These are phyloP conservation scores for Patella vulgata DNA, from an alignment of 1,140 invertebrate genomes.

Conservation along the genomic window DNA sequence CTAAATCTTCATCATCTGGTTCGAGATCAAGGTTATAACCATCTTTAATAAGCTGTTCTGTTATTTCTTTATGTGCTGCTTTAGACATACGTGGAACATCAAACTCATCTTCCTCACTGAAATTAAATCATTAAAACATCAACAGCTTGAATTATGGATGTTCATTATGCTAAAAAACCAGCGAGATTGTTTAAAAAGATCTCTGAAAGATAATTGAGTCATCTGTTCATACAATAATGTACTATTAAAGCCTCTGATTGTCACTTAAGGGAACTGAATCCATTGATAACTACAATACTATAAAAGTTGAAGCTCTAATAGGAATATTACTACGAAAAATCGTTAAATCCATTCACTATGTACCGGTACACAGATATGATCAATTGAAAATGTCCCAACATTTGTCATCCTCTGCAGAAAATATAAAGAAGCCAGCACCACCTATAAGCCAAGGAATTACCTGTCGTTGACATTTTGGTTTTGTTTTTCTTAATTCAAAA, in stretches of 20 bases:
- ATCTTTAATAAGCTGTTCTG: constrained; percentile 66
- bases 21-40: constrained; percentile 67
- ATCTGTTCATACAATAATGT: neutral
- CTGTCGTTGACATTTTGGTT: too few relatives aligned
- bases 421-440: too few relatives aligned
- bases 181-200: neutral
- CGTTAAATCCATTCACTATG: too few relatives aligned
- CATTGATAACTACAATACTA: neutral
- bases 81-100: constrained; percentile 54
- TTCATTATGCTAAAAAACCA: neutral
- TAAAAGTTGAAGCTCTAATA: neutral
- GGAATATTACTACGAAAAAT: too few relatives aligned
- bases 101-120: constrained; percentile 65
- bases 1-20: constrained; percentile 73
- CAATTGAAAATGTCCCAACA: too few relatives aligned
- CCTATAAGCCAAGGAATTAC: too few relatives aligned
- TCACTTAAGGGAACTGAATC: neutral
- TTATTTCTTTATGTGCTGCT: constrained; percentile 61
- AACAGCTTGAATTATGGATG: neutral
- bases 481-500: too few relatives aligned
- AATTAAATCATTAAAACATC: constrained; percentile 25
- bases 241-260: neutral
- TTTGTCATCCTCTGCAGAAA: too few relatives aligned
- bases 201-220: neutral
- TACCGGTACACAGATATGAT: too few relatives aligned